Base-by-base conservation (phyloP, 1,140 invertebrate species). In the Tetragnatha versicolor region DNA sequence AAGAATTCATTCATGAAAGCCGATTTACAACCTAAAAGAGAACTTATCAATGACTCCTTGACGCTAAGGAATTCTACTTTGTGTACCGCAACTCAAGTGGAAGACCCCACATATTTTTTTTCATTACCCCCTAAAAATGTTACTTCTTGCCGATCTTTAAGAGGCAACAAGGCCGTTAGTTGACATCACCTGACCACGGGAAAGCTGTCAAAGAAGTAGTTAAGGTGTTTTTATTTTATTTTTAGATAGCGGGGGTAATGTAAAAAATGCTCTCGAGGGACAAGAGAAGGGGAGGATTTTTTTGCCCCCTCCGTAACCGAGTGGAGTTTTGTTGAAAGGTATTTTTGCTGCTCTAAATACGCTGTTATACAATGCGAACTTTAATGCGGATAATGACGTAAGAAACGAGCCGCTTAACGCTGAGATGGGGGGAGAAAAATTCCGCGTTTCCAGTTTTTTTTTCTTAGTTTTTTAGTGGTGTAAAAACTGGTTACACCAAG, bases 301-400 rank as follows among this genome's bases (percentile, higher is more conserved):
- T n/a, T n/a, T n/a, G n/a, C n/a, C n/a, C n/a, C n/a, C n/a, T n/a
- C n/a, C n/a, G n/a, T n/a, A n/a, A n/a, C n/a, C n/a, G n/a, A n/a
- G n/a, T n/a, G n/a, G n/a, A n/a, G n/a, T n/a, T n/a, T n/a, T n/a
- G n/a, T n/a, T n/a, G n/a, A n/a, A n/a, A n/a, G n/a, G n/a, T n/a
- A n/a, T n/a, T n/a, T 73, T 55, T 47, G 58, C 70, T 60, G 37
- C 33, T 37, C 70, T 63, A 75, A 75, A 63, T 63, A 51, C 39
- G 58, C 20, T 27, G 35, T 51, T 35, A 10, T 20, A 61, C 39
- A 63, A 37, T 49, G 42, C 20, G 37, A 25, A 61, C 10, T 63
- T 63, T 75, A 61, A 61, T 73, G 25, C 55, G 58, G 17, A 51
- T 47, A 61, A 63, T 47, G 72, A 63, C n/a, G 10, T 2, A 68